Base-by-base conservation (phyloP, 2,113 vertebrate genomes). In the Eira barbara region DNA sequence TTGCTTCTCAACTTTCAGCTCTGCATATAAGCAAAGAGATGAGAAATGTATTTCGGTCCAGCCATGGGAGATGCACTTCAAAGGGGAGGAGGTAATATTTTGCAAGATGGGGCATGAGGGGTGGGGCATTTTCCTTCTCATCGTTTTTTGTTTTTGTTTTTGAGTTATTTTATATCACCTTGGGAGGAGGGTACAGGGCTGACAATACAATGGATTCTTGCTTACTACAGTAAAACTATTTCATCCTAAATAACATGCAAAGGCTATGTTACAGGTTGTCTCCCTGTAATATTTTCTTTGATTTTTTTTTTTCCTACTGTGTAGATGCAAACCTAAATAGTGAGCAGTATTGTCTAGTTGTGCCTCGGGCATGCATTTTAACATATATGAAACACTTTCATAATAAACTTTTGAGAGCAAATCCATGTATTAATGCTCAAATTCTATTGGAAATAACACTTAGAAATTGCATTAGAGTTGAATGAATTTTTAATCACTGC, bases 1-100 rank as follows among this genome's bases (percentile, higher is more conserved):
- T 31, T 83, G 13, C 91, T 74, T 79, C 55, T 47, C n/a, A 42
- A 45, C 42, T 92, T 96, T 94, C 57, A 93, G 71, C 71, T 90
- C n/a, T 63, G 23, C 73, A n/a, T 7, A 21, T 3, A 85, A 67
- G 23, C 76, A 94, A 78, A 96, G 8, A 6, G 13, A 82, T 31
- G 3, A 67, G 52, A 63, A 83, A 82, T 8, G 34, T 82, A 27
- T 14, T 39, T 49, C 23, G 0, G 25, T 76, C 21, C 61, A 89
- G 39, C 74, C 59, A 91, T 10, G 52, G 29, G 9, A 49, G 76
- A 92, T 67, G 42, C 34, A 65, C 61, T 20, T 11, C 71, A 87
- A 91, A 57, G 7, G 23, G 29, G 4, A 89, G 85, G 36, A 34
- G 13, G 17, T 36, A 59, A 67, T 63, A 8, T 6, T 81, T 82